Evolutionary conservation across 2,797 vertebrate genomes (phyloP), one percentile per base, ranked within the genome.

Genomic region (Typhlichthys subterraneus): DNA sequence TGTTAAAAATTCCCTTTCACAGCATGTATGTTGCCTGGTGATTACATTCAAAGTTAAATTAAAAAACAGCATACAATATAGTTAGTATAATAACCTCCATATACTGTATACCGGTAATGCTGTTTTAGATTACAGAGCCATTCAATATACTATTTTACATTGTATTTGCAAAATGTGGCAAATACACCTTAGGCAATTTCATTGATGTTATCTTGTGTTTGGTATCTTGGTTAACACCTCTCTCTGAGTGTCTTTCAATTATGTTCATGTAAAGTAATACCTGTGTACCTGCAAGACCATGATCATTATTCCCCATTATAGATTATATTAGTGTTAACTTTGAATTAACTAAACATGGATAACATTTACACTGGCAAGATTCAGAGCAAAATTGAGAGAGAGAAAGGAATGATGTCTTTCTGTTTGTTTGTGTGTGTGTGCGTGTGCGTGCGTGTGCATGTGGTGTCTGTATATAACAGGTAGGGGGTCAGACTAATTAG

Each of bases 401-500:
- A 48, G 45, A 14, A 33, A 17, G 47, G 69, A 56, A 63, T 19
- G 59, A 23, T 65, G 65, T 72, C 61, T 23, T 7, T 42, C 6
- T 42, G 38, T 42, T 7, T 38, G 33, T 42, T 2, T 9, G 33
- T 38, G 6, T 38, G 33, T 38, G 33, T 38, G 33, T 38, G 33
- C 9, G 9, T 42, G 38, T 38, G 38, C 9, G 38, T 38, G 33
- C 1, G 38, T 8, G 38, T 42, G 9, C 9, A 2, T 42, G 38
- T 42, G 33, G 17, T 19, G 17, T 19, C 17, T 38, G 7, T 42
- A 65, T 12, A 49, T 15, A 50, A 33, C 9, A 8, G 12, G 57
- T 65, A 75, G 63, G 67, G 69, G 68, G 69, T 63, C 61, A 60
- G 45, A 13, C 23, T 85, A 81, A 80, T 70, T 83, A 77, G 69